phyloP scores from a whole-genome alignment of 1,140 invertebrate genomes.

The Cydia strobilella region DNA sequence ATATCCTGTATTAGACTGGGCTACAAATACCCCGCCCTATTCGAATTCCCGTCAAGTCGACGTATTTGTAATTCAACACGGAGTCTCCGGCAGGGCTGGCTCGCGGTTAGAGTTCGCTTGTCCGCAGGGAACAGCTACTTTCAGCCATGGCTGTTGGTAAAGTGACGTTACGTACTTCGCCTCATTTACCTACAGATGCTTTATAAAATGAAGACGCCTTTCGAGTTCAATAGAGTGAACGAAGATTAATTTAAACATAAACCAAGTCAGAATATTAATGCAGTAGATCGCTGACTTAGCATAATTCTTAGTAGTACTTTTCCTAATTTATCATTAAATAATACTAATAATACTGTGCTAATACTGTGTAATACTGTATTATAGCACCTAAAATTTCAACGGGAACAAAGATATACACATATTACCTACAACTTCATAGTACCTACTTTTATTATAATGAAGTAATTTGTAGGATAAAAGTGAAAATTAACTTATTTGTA shows the following conservation, averaged over 20 bases:
- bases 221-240: background rate
- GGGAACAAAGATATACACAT: too few species aligned
- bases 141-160: conserved; percentile 14
- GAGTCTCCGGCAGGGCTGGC: conserved; percentile 48
- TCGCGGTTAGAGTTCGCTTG: conserved; percentile 29
- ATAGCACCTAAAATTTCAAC: too few species aligned
- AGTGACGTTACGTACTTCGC: conserved; percentile 7
- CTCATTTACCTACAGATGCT: conserved; percentile 7
- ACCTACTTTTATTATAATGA: too few species aligned
- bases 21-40: conserved; percentile 60
- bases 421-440: too few species aligned
- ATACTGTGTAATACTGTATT: too few species aligned
- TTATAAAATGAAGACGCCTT: conserved; percentile 18
- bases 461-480: too few species aligned
- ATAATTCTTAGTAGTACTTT: background rate
- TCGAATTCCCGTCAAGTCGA: conserved; percentile 74
- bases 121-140: conserved; percentile 15
- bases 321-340: background rate
- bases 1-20: conserved; percentile 34
- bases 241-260: background rate
- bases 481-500: too few species aligned
- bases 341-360: too few species aligned
- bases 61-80: conserved; percentile 78
- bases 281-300: background rate
- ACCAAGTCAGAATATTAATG: background rate